Evolutionary conservation across 2,797 vertebrate species (phyloP).

Genomic region (Hybognathus amarus): DNA sequence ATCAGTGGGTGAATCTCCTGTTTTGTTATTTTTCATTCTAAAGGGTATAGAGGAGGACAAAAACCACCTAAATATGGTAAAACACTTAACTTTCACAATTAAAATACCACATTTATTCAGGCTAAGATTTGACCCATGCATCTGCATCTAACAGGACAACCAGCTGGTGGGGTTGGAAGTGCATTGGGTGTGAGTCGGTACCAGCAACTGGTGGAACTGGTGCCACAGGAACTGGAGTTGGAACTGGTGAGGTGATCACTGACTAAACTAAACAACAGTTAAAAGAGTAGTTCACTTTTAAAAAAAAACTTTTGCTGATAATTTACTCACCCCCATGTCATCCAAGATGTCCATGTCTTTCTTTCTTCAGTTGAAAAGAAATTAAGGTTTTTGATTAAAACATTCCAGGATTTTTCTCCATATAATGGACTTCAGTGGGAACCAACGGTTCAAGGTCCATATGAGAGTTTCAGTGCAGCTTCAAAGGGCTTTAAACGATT

Average conservation of each 20-base stretch:
- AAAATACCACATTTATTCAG: background rate
- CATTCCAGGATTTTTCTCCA: no score
- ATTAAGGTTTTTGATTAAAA: no score
- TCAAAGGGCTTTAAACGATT: no score
- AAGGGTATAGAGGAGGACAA: conserved; percentile 50
- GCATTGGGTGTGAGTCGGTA: conserved; percentile 44
- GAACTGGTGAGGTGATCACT: conserved; percentile 42
- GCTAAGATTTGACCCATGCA: conserved; percentile 6
- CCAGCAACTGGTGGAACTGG: conserved; percentile 49
- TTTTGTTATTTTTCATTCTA: background rate
- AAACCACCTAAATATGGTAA: conserved; percentile 63
- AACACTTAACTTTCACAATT: background rate
- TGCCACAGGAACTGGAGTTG: conserved; percentile 51
- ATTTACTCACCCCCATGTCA: no score
- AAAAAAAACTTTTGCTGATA: no score
- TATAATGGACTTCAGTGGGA: no score
- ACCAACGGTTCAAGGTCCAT: no score
- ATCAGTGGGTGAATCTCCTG: background rate
- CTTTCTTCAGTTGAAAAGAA: no score
- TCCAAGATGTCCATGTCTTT: no score
- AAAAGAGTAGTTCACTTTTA: no score
- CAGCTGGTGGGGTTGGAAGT: conserved; percentile 54
- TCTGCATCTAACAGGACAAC: conserved; percentile 48
- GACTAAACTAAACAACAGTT: background rate
- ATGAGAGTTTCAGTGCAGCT: no score